These are phyloP conservation scores for Odontamblyopus rebecca DNA, from an alignment of 2,797 vertebrate species.

Conservation along the genomic window DNA sequence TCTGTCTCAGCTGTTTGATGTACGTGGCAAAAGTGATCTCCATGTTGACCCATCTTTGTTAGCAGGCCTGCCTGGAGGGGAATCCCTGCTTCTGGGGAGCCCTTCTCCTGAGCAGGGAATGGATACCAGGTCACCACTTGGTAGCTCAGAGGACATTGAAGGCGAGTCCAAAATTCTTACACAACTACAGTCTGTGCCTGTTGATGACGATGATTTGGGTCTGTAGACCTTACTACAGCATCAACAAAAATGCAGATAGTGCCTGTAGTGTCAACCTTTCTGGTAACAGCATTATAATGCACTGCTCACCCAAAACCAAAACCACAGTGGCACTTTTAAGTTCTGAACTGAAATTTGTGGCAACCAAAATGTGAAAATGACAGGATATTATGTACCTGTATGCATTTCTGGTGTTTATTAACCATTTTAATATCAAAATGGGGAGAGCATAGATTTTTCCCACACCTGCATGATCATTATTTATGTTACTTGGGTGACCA, in stretches of 20 bases:
- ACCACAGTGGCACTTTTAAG: slow-evolving; percentile 35
- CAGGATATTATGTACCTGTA: background rate
- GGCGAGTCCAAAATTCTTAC: slow-evolving; percentile 86
- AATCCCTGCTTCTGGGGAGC: slow-evolving; percentile 81
- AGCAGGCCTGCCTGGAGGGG: slow-evolving; percentile 77
- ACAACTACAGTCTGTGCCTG: slow-evolving; percentile 88
- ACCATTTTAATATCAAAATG: background rate
- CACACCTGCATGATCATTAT: background rate
- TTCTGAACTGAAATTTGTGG: slow-evolving; percentile 18
- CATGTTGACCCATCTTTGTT: slow-evolving; percentile 77
- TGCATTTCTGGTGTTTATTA: slow-evolving; percentile 13
- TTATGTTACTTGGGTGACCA: background rate
- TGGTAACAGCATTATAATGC: background rate
- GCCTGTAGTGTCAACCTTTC: background rate
- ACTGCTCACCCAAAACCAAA: slow-evolving; percentile 12
- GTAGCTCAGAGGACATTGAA: slow-evolving; percentile 79
- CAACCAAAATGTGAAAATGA: slow-evolving; percentile 9
- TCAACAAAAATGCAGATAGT: slow-evolving; percentile 23
- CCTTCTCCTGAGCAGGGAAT: slow-evolving; percentile 74
- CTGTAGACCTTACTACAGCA: slow-evolving; percentile 59
- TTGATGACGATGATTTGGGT: slow-evolving; percentile 85
- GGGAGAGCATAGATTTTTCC: background rate
- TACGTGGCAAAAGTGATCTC: slow-evolving; percentile 80
- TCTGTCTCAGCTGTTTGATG: slow-evolving; percentile 80
- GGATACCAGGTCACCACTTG: slow-evolving; percentile 70